phyloP scores from a whole-genome alignment of 92 coral and sea anemone species.

The Epizoanthus illoricatus region DNA sequence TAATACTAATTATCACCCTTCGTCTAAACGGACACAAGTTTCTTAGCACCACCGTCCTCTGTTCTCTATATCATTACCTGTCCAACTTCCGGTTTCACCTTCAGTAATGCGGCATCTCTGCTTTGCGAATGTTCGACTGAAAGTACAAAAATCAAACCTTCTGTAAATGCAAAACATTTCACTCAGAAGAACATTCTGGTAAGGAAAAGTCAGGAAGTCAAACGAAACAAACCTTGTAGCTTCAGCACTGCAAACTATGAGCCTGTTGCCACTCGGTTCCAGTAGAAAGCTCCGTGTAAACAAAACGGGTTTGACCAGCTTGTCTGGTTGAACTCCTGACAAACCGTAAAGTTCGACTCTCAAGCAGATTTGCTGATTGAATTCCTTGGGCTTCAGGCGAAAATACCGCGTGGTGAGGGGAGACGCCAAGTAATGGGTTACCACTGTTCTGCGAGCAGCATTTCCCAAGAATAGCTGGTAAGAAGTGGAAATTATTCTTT shows the following conservation, averaged over 20 bases:
- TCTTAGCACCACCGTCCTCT: no score
- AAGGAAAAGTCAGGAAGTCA: neutral
- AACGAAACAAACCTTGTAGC: constrained; percentile 22
- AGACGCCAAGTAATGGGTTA: constrained; percentile 44
- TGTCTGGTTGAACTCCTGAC: neutral
- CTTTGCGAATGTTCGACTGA: neutral
- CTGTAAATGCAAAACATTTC: neutral
- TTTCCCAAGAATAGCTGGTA: constrained; percentile 58
- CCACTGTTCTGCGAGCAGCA: constrained; percentile 35
- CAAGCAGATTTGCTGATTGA: constrained; percentile 55
- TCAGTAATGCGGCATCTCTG: neutral
- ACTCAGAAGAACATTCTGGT: neutral
- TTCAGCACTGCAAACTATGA: constrained; percentile 48
- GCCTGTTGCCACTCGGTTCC: constrained; percentile 29
- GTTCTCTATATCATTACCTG: neutral
- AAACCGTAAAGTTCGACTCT: constrained; percentile 61
- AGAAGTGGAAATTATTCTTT: no score
- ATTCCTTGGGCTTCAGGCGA: constrained; percentile 63
- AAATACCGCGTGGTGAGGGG: constrained; percentile 58
- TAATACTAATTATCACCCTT: no score
- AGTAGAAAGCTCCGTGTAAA: constrained; percentile 54
- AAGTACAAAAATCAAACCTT: neutral
- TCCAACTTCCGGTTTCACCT: constrained; percentile 11
- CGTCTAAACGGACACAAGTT: no score
- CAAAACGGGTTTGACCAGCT: constrained; percentile 24